These are phyloP conservation scores for Asbolus verrucosus DNA, from an alignment of 1,140 invertebrate species.

Conservation along the genomic window DNA sequence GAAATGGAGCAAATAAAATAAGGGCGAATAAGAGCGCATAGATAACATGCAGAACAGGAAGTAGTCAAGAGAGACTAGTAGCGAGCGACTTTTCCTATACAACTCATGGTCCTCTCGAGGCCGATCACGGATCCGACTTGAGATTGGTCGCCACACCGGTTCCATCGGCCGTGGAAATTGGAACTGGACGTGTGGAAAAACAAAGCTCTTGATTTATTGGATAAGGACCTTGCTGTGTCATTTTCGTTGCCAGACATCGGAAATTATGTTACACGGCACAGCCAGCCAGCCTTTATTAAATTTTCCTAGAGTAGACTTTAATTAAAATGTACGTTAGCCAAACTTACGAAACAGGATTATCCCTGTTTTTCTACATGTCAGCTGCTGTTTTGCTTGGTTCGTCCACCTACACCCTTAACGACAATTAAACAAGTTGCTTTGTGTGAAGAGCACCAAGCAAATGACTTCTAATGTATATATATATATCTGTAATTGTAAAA, in stretches of 20 bases:
- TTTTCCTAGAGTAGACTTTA: conserved; percentile 39
- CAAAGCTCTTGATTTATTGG: conserved; percentile 60
- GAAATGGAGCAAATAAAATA: conserved; percentile 43
- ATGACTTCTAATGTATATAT: too few relatives aligned
- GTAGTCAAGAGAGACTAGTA: conserved; percentile 28
- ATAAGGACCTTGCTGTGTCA: conserved; percentile 52
- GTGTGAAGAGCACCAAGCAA: conserved; percentile 15
- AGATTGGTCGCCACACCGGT: conserved; percentile 53
- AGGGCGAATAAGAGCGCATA: conserved; percentile 10
- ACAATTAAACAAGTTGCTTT: neutral
- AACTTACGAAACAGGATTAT: conserved; percentile 35
- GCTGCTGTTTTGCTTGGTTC: neutral
- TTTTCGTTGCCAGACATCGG: conserved; percentile 53
- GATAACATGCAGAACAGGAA: conserved; percentile 39
- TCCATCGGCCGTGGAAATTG: conserved; percentile 55
- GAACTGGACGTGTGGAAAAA: conserved; percentile 60
- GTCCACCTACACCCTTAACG: conserved; percentile 2
- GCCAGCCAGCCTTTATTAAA: conserved; percentile 31
- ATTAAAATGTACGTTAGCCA: conserved; percentile 40
- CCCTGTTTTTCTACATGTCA: conserved; percentile 2
- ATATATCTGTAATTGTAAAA: too few relatives aligned
- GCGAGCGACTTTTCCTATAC: conserved; percentile 46
- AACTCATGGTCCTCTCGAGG: conserved; percentile 56
- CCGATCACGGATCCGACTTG: conserved; percentile 56
- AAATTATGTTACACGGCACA: conserved; percentile 52